These are phyloP conservation scores for Neuroscelio doddi DNA, from an alignment of 2,888 invertebrate genomes.

Conservation along the genomic window DNA sequence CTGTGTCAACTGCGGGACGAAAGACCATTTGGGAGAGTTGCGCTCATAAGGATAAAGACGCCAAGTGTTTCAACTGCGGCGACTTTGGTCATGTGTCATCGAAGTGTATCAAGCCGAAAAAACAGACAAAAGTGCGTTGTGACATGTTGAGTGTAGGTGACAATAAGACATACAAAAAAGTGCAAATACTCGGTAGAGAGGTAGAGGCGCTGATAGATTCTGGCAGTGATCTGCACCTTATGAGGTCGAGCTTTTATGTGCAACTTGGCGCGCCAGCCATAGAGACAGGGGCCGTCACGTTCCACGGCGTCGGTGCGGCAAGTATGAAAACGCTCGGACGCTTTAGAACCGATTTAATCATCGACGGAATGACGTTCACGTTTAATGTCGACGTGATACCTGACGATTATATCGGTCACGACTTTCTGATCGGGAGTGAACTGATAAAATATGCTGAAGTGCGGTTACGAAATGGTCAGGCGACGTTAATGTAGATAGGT, in stretches of 20 bases:
- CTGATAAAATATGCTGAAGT: conserved; percentile 31
- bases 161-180: conserved; percentile 35
- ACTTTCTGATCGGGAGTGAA: conserved; percentile 33
- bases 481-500: conserved; percentile 3
- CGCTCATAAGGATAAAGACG: conserved; percentile 30
- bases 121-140: not conserved
- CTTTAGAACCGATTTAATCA: conserved; percentile 9
- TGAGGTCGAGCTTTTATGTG: conserved; percentile 19
- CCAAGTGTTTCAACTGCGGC: conserved; percentile 37
- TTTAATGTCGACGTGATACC: conserved; percentile 34
- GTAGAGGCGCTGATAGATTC: conserved; percentile 23
- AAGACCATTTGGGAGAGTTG: conserved; percentile 8
- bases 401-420: conserved; percentile 25
- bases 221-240: conserved; percentile 29
- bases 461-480: conserved; percentile 16
- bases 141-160: conserved; percentile 13
- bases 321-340: conserved; percentile 25
- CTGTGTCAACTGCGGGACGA: conserved; percentile 17
- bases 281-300: not conserved
- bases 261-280: conserved; percentile 25
- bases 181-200: conserved; percentile 15
- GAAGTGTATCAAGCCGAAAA: not conserved
- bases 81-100: conserved; percentile 34
- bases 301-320: conserved; percentile 14
- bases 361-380: conserved; percentile 22